These are phyloP conservation scores for Cirrhinus mrigala DNA, from an alignment of 2,797 vertebrate species.

Conservation along the genomic window DNA sequence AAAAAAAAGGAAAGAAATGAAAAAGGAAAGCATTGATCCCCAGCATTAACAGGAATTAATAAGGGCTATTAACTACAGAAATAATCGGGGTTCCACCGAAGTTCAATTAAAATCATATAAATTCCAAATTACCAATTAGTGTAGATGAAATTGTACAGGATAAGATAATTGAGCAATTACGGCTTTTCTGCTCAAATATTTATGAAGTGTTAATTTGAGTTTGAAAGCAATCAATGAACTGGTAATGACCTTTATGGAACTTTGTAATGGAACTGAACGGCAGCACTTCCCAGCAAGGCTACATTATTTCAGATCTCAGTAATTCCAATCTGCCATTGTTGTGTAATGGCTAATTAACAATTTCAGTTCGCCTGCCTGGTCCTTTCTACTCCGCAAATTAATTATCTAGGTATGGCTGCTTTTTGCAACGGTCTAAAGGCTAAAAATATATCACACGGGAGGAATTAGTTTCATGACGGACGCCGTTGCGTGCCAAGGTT, in stretches of 20 bases:
- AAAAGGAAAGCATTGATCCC: conserved; percentile 48
- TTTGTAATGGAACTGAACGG: conserved; percentile 48
- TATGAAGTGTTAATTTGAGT: conserved; percentile 71
- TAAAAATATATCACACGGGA: conserved; percentile 28
- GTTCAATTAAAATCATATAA: conserved; percentile 79
- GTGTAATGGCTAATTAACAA: conserved; percentile 56
- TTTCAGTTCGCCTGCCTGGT: conserved; percentile 22
- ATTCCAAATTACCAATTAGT: conserved; percentile 79
- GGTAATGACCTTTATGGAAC: conserved; percentile 60
- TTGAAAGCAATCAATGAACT: conserved; percentile 67
- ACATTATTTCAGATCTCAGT: conserved; percentile 40
- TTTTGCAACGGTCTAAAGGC: conserved; percentile 21
- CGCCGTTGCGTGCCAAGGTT: conserved; percentile 15
- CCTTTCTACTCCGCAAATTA: conserved; percentile 25
- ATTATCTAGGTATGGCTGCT: conserved; percentile 12
- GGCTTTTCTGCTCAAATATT: conserved; percentile 74
- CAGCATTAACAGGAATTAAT: conserved; percentile 62
- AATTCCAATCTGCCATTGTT: conserved; percentile 29
- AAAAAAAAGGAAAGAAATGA: conserved; percentile 50
- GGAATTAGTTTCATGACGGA: conserved; percentile 41
- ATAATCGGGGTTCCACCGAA: conserved; percentile 73
- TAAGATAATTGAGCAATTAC: conserved; percentile 77
- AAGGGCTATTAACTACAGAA: conserved; percentile 71
- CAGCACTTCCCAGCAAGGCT: conserved; percentile 18
- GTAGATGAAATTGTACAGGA: conserved; percentile 72